Percentiles rank a stretch among this genome's conserved stretches.
Evolutionary conservation across 2,113 vertebrate genomes (phyloP).

Genomic region (Melospiza georgiana): DNA sequence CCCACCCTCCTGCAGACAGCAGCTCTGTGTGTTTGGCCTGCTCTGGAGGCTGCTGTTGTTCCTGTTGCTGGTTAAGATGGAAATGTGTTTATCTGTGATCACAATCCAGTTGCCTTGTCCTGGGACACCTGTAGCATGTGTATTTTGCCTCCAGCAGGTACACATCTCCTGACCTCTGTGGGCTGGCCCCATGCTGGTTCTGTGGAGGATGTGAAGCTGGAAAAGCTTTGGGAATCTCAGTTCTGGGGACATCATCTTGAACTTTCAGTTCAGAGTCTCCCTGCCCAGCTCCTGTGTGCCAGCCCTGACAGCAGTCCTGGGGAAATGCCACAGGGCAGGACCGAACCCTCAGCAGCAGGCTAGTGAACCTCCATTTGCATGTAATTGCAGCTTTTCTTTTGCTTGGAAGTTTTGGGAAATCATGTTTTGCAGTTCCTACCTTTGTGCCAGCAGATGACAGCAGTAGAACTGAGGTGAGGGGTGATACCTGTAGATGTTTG

Average conservation of each 20-base stretch:
- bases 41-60: neutral
- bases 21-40: neutral
- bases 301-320: neutral
- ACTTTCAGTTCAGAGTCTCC: neutral
- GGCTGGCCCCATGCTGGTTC: rapidly evolving
- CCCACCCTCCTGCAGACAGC: neutral
- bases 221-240: neutral
- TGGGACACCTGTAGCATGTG: neutral
- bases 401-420: neutral
- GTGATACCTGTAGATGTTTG: neutral
- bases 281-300: neutral
- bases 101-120: neutral
- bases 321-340: neutral
- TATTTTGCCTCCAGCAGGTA: neutral
- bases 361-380: neutral
- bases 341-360: neutral
- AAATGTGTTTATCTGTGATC: neutral
- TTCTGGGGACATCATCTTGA: neutral
- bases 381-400: neutral
- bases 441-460: neutral
- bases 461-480: neutral
- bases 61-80: neutral
- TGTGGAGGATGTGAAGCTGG: neutral
- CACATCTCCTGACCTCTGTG: neutral
- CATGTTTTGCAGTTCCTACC: neutral